A percentile compares a stretch with the other conserved stretches of the same genome.
phyloP scores from a whole-genome alignment of 53 echinoderm and acorn worm genomes.

The Patiria pectinifera region DNA sequence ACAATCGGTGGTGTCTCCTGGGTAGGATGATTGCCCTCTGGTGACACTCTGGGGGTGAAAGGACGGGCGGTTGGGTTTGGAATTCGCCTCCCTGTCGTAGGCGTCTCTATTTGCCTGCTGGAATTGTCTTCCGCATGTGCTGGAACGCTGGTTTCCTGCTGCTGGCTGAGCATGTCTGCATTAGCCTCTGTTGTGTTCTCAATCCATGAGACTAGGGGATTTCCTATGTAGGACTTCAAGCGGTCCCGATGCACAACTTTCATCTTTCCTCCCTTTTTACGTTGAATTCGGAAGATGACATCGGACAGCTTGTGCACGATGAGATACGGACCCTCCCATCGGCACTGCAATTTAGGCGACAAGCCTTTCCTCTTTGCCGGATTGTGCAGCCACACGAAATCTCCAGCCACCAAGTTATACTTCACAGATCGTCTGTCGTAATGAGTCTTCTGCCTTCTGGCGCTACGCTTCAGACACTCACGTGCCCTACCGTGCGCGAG shows the following conservation, averaged over 20 bases:
- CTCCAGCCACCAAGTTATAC: constrained; percentile 10
- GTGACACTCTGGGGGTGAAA: not conserved
- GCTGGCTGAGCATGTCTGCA: not conserved
- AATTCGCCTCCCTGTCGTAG: not conserved
- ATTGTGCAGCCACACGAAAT: not conserved
- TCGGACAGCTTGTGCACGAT: no score
- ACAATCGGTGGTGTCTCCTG: not conserved
- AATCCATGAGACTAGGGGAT: not conserved
- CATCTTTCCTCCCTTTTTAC: constrained; percentile 6
- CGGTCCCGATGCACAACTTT: constrained; percentile 16
- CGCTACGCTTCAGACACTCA: constrained; percentile 7
- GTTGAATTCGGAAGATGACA: no score
- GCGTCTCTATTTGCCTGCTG: not conserved
- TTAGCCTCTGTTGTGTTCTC: not conserved
- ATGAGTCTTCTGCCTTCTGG: not conserved
- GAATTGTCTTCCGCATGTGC: not conserved
- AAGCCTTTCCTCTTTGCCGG: no score
- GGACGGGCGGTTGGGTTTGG: not conserved
- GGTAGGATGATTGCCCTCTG: not conserved
- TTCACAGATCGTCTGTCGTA: constrained; percentile 7
- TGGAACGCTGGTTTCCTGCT: not conserved
- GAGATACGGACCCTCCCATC: no score
- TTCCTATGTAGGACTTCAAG: constrained; percentile 15
- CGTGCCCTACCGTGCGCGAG: constrained; percentile 10
- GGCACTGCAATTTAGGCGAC: no score